These are phyloP conservation scores for Anableps anableps DNA, from an alignment of 2,797 vertebrate species.

Conservation along the genomic window DNA sequence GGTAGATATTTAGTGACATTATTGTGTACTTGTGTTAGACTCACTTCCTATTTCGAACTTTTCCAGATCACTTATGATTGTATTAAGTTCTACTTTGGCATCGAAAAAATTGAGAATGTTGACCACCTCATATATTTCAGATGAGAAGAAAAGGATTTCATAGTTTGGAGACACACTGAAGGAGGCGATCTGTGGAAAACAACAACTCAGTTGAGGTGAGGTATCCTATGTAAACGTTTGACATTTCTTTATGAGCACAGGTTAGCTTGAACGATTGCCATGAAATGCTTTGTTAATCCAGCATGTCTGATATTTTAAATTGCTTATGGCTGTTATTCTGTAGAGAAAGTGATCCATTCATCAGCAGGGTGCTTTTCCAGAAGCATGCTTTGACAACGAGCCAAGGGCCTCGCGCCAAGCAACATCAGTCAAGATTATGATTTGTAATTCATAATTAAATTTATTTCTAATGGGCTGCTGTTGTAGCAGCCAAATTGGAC, in stretches of 20 bases:
- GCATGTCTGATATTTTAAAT: constrained; percentile 34
- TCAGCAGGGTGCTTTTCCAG: constrained; percentile 46
- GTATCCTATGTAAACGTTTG: not conserved
- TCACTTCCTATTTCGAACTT: constrained; percentile 30
- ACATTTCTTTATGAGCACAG: constrained; percentile 10
- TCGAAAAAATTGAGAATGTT: constrained; percentile 57
- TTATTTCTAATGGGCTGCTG: constrained; percentile 54
- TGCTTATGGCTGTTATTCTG: constrained; percentile 61
- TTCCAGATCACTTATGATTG: not conserved
- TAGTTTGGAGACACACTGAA: constrained; percentile 73
- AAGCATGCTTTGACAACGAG: constrained; percentile 33
- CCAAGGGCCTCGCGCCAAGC: constrained; percentile 47
- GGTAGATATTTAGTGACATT: not conserved
- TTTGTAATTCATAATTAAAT: constrained; percentile 66
- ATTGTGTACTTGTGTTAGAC: not conserved
- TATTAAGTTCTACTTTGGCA: rapidly evolving
- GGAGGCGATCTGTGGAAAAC: constrained; percentile 62
- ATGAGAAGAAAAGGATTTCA: constrained; percentile 70
- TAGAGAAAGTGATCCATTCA: constrained; percentile 59
- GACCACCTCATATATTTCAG: constrained; percentile 32
- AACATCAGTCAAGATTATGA: constrained; percentile 61
- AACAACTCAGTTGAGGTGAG: not conserved
- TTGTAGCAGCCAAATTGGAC: constrained; percentile 41
- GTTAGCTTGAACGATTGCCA: constrained; percentile 12
- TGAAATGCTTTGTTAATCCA: constrained; percentile 27